phyloP scores from a whole-genome alignment of 1,140 invertebrate species.

The Oppia nitens region DNA sequence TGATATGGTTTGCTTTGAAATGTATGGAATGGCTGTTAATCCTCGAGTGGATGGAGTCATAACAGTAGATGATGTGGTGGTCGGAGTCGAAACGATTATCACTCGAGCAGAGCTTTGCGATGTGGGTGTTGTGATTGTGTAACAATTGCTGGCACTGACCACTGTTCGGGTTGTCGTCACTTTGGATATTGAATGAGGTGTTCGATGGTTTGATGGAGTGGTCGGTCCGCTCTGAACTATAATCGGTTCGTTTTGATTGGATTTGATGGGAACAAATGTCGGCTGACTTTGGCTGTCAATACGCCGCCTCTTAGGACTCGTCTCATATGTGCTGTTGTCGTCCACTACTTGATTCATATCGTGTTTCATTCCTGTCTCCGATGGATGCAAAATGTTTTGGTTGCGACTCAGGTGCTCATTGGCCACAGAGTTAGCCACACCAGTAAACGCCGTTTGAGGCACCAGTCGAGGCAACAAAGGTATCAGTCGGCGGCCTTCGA shows the following conservation, averaged over 20 bases:
- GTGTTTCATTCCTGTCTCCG: not conserved
- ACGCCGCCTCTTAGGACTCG: not conserved
- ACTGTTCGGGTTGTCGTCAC: not conserved
- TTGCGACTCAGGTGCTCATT: conserved; percentile 34
- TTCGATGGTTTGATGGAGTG: not conserved
- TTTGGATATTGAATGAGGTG: not conserved
- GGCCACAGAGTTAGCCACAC: conserved; percentile 53
- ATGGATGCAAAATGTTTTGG: conserved; percentile 1
- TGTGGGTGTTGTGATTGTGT: not conserved
- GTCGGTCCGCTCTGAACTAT: not conserved
- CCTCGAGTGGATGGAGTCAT: not conserved
- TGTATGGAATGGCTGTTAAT: not conserved
- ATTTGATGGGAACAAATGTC: not conserved
- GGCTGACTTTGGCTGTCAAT: not conserved
- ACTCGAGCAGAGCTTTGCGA: not conserved
- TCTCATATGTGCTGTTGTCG: not conserved
- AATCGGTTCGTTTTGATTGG: not conserved
- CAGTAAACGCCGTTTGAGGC: conserved; percentile 62
- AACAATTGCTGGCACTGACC: not conserved
- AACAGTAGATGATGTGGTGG: not conserved
- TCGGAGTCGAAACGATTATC: not conserved
- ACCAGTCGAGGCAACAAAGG: conserved; percentile 60
- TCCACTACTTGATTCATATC: not conserved
- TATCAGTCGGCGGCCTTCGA: conserved; percentile 60
- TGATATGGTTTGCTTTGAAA: not conserved